These are phyloP conservation scores for Anas platyrhynchos DNA, from an alignment of 2,113 vertebrate genomes.

Conservation along the genomic window DNA sequence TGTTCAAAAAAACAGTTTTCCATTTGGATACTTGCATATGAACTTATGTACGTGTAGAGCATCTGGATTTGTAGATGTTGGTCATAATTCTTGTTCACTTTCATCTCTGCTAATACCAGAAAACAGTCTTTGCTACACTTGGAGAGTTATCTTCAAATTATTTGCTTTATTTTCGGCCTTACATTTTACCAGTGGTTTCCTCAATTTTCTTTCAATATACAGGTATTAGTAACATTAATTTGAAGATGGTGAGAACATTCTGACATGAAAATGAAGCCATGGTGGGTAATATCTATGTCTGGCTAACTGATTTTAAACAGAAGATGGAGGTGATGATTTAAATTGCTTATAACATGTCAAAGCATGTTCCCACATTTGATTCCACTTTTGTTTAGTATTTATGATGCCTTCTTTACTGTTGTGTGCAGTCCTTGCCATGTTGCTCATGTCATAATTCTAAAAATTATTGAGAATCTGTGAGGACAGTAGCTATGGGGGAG, in stretches of 20 bases:
- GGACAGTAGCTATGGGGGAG: no score
- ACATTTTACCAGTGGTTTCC: background rate
- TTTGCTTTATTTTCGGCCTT: background rate
- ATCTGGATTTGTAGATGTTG: background rate
- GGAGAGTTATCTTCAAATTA: background rate
- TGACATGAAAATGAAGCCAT: background rate
- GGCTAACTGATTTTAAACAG: background rate
- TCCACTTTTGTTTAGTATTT: background rate
- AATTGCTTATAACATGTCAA: background rate
- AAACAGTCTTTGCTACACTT: background rate
- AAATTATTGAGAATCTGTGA: background rate
- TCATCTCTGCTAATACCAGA: background rate
- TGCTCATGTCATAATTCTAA: background rate
- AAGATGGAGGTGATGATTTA: background rate
- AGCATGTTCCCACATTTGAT: rapidly evolving
- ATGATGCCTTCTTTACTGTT: background rate
- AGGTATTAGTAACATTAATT: background rate
- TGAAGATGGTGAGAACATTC: background rate
- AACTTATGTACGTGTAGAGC: rapidly evolving
- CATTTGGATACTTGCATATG: background rate
- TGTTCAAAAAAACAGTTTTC: background rate
- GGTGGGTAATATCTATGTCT: background rate
- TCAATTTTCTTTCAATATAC: background rate
- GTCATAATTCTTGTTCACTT: background rate
- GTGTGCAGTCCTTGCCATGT: background rate